Conservation (phyloP, 2,888 invertebrate genomes). For the Meliscaeva auricollis region DNA sequence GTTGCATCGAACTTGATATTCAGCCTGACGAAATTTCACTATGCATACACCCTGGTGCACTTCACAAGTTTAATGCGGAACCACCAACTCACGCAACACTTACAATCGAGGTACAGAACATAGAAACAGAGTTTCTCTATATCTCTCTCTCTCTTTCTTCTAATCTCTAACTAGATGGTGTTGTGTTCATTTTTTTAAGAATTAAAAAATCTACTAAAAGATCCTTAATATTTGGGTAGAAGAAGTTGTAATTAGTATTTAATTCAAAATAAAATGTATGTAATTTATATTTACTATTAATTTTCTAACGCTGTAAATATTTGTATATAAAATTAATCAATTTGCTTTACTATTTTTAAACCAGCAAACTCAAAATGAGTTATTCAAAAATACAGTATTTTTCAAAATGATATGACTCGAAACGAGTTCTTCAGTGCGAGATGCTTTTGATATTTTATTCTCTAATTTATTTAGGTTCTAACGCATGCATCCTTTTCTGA, state of each 20-base stretch:
- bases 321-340: too few relatives aligned
- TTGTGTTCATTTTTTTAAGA: slow-evolving; percentile 48
- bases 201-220: slow-evolving; percentile 61
- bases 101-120: slow-evolving; percentile 86
- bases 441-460: too few relatives aligned
- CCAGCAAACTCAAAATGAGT: too few relatives aligned
- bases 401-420: too few relatives aligned
- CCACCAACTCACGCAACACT: slow-evolving; percentile 88
- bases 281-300: background rate
- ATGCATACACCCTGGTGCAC: slow-evolving; percentile 88
- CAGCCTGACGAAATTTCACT: slow-evolving; percentile 89
- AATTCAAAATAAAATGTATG: background rate
- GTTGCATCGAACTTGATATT: slow-evolving; percentile 89
- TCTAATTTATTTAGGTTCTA: too few relatives aligned
- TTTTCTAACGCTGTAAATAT: background rate
- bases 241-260: background rate
- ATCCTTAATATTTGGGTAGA: background rate
- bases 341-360: too few relatives aligned
- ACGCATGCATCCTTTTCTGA: too few relatives aligned
- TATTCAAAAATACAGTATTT: too few relatives aligned
- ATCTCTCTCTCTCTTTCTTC: slow-evolving; percentile 9
- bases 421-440: too few relatives aligned
- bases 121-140: slow-evolving; percentile 32
- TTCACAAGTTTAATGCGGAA: slow-evolving; percentile 87
- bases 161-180: slow-evolving; percentile 47